A percentile compares a stretch with the other conserved stretches of the same genome.
phyloP scores from a whole-genome alignment of 2,113 vertebrate species.

The Nymphicus hollandicus region DNA sequence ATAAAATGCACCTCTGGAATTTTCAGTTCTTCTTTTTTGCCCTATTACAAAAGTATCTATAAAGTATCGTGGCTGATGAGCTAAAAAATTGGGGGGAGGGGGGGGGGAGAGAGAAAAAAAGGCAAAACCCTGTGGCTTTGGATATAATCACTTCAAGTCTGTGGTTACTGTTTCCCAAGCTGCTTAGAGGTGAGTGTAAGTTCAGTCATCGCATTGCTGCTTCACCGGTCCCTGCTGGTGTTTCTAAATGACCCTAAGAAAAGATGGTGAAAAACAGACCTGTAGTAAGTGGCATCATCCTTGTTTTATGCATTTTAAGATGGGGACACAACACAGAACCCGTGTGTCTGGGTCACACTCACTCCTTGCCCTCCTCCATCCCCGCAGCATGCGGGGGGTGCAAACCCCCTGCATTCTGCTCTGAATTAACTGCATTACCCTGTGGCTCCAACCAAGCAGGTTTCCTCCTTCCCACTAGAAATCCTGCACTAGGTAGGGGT shows the following conservation, averaged over 20 bases:
- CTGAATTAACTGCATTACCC: accelerated
- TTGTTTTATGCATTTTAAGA: neutral
- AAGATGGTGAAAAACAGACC: neutral
- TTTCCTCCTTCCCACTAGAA: neutral
- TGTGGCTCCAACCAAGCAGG: accelerated
- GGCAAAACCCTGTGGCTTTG: neutral
- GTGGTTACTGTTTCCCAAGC: slow-evolving; percentile 46
- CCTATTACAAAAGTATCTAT: neutral
- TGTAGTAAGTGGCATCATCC: neutral
- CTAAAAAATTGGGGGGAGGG: neutral
- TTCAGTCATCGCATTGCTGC: neutral
- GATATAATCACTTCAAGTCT: neutral
- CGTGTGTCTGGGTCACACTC: accelerated
- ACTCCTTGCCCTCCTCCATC: neutral
- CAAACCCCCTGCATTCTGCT: accelerated
- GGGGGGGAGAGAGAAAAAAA: accelerated
- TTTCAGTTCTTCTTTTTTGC: slow-evolving; percentile 1
- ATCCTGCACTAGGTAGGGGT: neutral
- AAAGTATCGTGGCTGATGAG: neutral
- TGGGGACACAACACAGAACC: neutral
- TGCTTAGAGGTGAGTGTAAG: neutral
- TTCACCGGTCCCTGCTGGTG: neutral
- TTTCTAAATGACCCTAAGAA: slow-evolving; percentile 17
- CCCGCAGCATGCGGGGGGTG: neutral
- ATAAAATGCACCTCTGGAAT: neutral